Evolutionary conservation across 1,140 invertebrate species (phyloP).

Genomic region (Solenopsis invicta): DNA sequence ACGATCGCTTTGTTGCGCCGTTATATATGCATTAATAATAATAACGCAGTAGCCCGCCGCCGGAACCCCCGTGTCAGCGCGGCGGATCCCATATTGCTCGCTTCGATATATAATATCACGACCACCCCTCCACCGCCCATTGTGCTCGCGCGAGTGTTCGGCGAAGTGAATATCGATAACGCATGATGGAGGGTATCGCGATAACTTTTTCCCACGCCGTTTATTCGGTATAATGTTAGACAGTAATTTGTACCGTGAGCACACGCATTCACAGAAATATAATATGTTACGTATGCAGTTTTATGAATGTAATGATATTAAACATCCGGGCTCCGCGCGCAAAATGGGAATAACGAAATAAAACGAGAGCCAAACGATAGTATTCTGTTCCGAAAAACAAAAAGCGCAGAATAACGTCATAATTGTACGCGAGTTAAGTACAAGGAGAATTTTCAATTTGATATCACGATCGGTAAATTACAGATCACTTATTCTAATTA

Average conservation of each 20-base stretch:
- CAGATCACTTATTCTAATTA: neutral
- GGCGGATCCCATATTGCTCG: constrained; percentile 42
- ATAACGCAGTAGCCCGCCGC: constrained; percentile 4
- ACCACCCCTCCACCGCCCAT: neutral
- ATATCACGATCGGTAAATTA: neutral
- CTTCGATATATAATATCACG: constrained; percentile 47
- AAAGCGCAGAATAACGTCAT: neutral
- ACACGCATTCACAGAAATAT: constrained; percentile 3
- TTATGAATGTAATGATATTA: constrained; percentile 26
- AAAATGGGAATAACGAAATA: constrained; percentile 19
- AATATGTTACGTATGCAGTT: neutral
- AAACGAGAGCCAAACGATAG: neutral
- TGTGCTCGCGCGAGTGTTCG: constrained; percentile 47
- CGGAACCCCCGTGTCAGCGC: constrained; percentile 15
- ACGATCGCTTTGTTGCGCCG: constrained; percentile 57
- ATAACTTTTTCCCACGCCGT: constrained; percentile 44
- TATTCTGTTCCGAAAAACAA: neutral
- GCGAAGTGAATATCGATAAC: constrained; percentile 60
- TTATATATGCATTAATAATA: constrained; percentile 60
- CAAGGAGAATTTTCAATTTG: neutral
- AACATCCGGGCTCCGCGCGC: neutral
- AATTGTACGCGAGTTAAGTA: neutral
- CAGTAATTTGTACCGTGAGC: constrained; percentile 45
- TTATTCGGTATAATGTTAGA: constrained; percentile 41
- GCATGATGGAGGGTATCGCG: constrained; percentile 18